Percentiles rank a stretch among this genome's conserved stretches.
phyloP scores from a whole-genome alignment of 2,797 vertebrate genomes.

The Lacerta viridis region DNA sequence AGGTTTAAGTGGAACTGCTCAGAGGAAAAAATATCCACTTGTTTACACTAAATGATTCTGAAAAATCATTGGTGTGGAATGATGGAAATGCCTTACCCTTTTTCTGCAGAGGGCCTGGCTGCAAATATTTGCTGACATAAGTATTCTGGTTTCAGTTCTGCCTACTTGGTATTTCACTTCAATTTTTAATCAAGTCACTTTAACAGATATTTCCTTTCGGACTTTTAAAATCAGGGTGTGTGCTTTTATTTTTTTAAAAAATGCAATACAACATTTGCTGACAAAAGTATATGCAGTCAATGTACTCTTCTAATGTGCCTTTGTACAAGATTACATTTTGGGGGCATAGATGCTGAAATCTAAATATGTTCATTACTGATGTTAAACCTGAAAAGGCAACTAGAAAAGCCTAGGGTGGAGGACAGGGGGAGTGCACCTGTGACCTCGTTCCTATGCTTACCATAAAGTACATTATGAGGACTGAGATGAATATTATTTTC shows the following conservation, averaged over 20 bases:
- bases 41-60: neutral
- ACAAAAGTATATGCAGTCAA: neutral
- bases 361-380: neutral
- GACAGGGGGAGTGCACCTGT: neutral
- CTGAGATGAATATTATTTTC: neutral
- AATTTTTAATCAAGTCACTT: constrained; percentile 1
- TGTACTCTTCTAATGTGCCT: neutral
- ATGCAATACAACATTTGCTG: neutral
- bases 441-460: neutral
- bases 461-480: neutral
- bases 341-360: no score
- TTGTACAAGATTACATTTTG: neutral
- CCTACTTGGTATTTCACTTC: neutral
- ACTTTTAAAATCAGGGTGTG: neutral
- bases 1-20: constrained; percentile 12
- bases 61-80: constrained; percentile 20
- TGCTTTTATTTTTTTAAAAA: neutral
- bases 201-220: neutral
- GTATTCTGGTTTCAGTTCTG: neutral
- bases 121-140: neutral
- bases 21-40: neutral
- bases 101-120: neutral
- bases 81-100: neutral
- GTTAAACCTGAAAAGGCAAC: neutral
- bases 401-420: neutral